These are phyloP conservation scores for Embiotoca jacksoni DNA, from an alignment of 2,113 vertebrate genomes.

Conservation along the genomic window DNA sequence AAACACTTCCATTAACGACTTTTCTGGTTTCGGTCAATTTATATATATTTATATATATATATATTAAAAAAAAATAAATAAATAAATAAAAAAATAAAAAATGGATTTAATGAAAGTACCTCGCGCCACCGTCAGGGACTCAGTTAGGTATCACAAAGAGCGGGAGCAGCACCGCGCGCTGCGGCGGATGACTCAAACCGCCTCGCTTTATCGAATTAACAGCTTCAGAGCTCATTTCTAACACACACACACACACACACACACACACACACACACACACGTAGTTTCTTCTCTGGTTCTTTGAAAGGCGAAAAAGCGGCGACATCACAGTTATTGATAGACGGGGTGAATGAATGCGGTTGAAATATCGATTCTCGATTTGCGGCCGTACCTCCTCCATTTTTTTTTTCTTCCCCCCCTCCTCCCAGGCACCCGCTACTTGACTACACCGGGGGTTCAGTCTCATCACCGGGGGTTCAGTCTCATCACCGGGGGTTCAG, in stretches of 20 bases:
- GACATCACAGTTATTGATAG: constrained; percentile 72
- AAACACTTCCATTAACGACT: background rate
- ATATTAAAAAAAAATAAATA: too few relatives aligned
- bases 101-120: constrained; percentile 1
- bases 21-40: background rate
- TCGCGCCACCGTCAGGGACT: constrained; percentile 35
- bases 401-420: constrained; percentile 17
- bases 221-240: constrained; percentile 9
- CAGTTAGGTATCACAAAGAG: constrained; percentile 62
- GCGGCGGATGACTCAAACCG: constrained; percentile 79
- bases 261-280: constrained; percentile 1
- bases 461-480: constrained; percentile 32
- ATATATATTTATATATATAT: too few relatives aligned
- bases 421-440: constrained; percentile 31
- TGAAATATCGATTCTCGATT: constrained; percentile 82
- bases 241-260: constrained; percentile 7
- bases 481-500: constrained; percentile 31
- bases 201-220: constrained; percentile 74
- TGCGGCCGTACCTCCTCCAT: constrained; percentile 70
- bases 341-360: constrained; percentile 79
- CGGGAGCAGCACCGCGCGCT: constrained; percentile 60
- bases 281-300: constrained; percentile 8
- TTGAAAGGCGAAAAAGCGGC: constrained; percentile 33
- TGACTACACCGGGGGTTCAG: constrained; percentile 29
- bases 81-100: too few relatives aligned